Evolutionary conservation across 2,888 invertebrate genomes (phyloP), one percentile per base, ranked within the genome.

Genomic region (Microdon myrmicae): DNA sequence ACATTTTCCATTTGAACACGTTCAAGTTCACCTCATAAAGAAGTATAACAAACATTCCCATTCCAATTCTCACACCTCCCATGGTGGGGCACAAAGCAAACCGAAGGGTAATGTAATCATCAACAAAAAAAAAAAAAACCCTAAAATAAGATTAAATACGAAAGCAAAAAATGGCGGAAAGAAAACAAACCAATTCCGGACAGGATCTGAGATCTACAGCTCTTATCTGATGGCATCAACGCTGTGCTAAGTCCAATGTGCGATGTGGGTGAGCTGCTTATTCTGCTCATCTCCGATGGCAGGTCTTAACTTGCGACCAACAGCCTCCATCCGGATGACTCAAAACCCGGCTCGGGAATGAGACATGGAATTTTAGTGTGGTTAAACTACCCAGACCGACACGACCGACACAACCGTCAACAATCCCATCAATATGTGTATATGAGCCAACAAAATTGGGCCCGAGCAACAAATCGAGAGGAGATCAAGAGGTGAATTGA

Each of bases 261-360:
- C 61, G 49, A 56, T 64, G 64, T 64, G 64, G 64, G 64, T 45
- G 64, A 64, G 64, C 64, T 56, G 44, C 17, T 39, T 10, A 9
- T 37, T 32, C 10, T 31, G 45, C 29, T 20, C 29, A 43, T 43
- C 20, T 28, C 32, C 10, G 26, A 49, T 29, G 39, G 44, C 19
- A 35, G 20, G 29, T 26, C 39, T 39, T 23, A 34, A 41, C 41
- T 22, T 32, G 48, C 16, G 28, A 35, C n/a, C n/a, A n/a, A 38
- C 31, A 23, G 49, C 23, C 56, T 23, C 44, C 34, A 35, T 49
- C n/a, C n/a, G 51, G 49, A 56, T 64, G 39, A 56, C 51, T 45
- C 25, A 56, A 56, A 64, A 41, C 22, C 32, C 16, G 34, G 26
- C 31, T 20, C 22, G 39, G n/a, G n/a, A 22, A 20, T 17, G 51